Percentiles rank a stretch among this genome's conserved stretches.
phyloP scores from a whole-genome alignment of 2,797 vertebrate genomes.

The Myoxocephalus aenaeus region DNA sequence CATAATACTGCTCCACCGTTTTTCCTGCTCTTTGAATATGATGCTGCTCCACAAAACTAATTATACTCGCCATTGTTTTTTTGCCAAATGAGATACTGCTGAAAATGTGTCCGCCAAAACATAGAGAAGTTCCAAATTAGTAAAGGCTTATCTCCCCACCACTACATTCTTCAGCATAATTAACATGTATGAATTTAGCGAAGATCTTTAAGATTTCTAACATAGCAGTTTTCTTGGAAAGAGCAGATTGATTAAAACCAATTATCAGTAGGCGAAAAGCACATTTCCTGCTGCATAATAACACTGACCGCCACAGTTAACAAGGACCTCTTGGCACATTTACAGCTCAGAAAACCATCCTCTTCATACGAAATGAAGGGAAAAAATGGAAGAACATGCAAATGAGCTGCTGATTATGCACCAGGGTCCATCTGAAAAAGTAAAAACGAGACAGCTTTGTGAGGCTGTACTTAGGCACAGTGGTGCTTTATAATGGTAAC shows the following conservation, averaged over 20 bases:
- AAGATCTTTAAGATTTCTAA: slow-evolving; percentile 1
- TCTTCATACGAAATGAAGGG: neutral
- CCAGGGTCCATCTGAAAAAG: neutral
- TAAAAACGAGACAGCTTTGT: neutral
- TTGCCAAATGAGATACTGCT: slow-evolving; percentile 51
- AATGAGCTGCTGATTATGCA: slow-evolving; percentile 14
- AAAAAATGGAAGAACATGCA: slow-evolving; percentile 9
- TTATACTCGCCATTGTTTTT: slow-evolving; percentile 55
- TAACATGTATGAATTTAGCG: neutral
- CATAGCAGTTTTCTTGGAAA: neutral
- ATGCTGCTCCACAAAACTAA: slow-evolving; percentile 45
- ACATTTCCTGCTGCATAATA: slow-evolving; percentile 8
- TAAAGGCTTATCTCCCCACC: slow-evolving; percentile 9
- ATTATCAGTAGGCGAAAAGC: neutral
- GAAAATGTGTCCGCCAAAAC: slow-evolving; percentile 41
- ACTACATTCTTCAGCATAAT: neutral
- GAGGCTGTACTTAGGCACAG: neutral
- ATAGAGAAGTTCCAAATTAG: slow-evolving; percentile 57
- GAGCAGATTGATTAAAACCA: slow-evolving; percentile 1
- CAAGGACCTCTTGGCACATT: neutral
- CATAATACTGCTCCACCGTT: neutral
- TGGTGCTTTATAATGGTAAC: neutral
- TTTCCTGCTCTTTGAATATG: slow-evolving; percentile 23
- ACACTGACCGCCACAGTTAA: slow-evolving; percentile 7
- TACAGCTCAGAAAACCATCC: slow-evolving; percentile 3